Evolutionary conservation across 2,888 invertebrate genomes (phyloP), one percentile per base, ranked within the genome.

Genomic region (Tortrix viridana): DNA sequence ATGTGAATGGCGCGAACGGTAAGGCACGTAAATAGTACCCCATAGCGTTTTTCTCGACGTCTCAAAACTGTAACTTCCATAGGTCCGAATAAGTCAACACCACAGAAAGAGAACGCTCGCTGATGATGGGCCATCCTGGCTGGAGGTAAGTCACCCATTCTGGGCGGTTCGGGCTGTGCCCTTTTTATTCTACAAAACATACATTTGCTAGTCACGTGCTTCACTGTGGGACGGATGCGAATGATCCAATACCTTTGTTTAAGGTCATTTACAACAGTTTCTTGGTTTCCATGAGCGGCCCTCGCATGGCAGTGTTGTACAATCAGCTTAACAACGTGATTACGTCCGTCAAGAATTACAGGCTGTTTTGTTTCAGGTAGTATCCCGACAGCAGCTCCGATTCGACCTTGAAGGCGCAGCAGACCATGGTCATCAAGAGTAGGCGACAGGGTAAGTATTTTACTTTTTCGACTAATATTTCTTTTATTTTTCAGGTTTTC

Each of bases 161-260:
- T 22, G 14, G 52, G 52, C 5, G 59, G 18, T n/a, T 16, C 14
- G 9, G 59, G 50, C 6, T 37, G 44, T n/a, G 22, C 59, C 5
- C n/a, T 22, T 38, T 43, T 19, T 2, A 59, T 18, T 26, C 26
- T 0, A 41, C 59, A 59, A 12, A 52, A 23, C 44, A 26, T 50
- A 16, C 59, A 59, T 3, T 26, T 16, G 19, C 43, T 38, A 20
- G 23, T 41, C 43, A 59, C 50, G n/a, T 22, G 19, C 47, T 38
- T 48, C 7, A 65, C 61, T 19, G 61, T 55, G 12, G 64, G 55
- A 43, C 66, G 26, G 1, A 65, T 44, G 16, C 46, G 23, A 14
- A 53, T 38, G 5, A 66, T 26, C 60, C 65, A 66, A 49, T 55
- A 66, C 6, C 19, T 32, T 50, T 66, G 60, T 16, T 43, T 43